phyloP scores from a whole-genome alignment of 2,113 vertebrate species.

The Nothoprocta perdicaria region DNA sequence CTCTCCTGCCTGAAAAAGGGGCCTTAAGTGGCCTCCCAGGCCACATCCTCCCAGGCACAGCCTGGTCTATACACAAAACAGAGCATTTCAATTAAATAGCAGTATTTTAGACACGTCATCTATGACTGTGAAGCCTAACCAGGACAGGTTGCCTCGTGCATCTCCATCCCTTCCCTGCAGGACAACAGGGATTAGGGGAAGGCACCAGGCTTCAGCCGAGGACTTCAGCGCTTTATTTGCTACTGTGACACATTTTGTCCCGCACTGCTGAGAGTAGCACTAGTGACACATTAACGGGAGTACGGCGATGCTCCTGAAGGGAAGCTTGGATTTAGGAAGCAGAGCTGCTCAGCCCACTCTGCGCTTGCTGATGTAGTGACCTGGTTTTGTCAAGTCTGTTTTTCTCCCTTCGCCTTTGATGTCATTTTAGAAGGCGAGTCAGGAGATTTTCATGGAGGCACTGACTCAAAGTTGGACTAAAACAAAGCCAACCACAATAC shows the following conservation, averaged over 20 bases:
- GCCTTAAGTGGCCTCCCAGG: not conserved
- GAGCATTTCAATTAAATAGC: not conserved
- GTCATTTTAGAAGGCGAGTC: constrained; percentile 55
- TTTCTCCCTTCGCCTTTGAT: constrained; percentile 59
- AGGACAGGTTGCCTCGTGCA: not conserved
- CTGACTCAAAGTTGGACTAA: constrained; percentile 42
- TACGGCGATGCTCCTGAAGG: not conserved
- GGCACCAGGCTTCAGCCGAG: not conserved
- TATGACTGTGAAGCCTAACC: not conserved
- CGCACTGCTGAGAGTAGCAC: not conserved
- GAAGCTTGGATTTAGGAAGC: constrained; percentile 40
- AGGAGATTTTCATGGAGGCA: constrained; percentile 60
- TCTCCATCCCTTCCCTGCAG: not conserved
- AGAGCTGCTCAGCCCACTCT: constrained; percentile 23
- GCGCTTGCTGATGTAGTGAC: constrained; percentile 60
- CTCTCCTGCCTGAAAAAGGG: too few species aligned
- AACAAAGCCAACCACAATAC: constrained; percentile 45
- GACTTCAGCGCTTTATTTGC: not conserved
- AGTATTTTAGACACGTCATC: not conserved
- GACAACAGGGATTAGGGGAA: not conserved
- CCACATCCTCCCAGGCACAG: not conserved
- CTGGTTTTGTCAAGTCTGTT: constrained; percentile 63
- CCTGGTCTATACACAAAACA: not conserved
- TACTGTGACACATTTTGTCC: not conserved
- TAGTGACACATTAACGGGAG: not conserved